These are phyloP conservation scores for Vanessa atalanta DNA, from an alignment of 1,140 invertebrate species.

Conservation along the genomic window DNA sequence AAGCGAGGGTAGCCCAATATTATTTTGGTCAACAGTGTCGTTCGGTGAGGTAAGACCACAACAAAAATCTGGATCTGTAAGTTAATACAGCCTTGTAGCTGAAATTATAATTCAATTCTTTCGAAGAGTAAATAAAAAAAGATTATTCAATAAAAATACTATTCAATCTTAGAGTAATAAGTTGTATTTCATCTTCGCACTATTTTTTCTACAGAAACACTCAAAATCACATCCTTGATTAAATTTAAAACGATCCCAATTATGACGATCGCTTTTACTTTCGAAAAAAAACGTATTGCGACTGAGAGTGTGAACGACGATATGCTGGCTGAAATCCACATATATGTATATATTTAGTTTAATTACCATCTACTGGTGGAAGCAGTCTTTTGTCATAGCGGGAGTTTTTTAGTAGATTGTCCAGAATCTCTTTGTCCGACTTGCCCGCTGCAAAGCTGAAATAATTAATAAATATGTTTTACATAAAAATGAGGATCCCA, in stretches of 20 bases:
- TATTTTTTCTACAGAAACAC: too few species aligned
- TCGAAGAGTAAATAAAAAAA: not conserved
- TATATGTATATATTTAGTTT: slow-evolving; percentile 11
- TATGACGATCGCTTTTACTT: too few species aligned
- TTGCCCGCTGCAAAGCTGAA: slow-evolving; percentile 91
- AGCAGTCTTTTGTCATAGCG: slow-evolving; percentile 93
- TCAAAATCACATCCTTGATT: too few species aligned
- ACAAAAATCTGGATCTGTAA: slow-evolving; percentile 94
- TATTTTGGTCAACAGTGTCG: slow-evolving; percentile 80
- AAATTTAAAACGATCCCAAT: too few species aligned
- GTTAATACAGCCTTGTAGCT: slow-evolving; percentile 56
- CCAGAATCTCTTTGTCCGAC: slow-evolving; percentile 94
- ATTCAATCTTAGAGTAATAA: too few species aligned
- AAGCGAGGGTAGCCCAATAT: slow-evolving; percentile 81
- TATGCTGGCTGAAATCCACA: not conserved
- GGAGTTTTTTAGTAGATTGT: slow-evolving; percentile 89
- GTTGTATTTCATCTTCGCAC: too few species aligned
- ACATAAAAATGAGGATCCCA: too few species aligned
- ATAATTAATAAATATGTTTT: not conserved
- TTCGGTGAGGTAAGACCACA: slow-evolving; percentile 89
- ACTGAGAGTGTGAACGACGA: not conserved
- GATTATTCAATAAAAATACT: not conserved
- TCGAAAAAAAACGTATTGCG: not conserved
- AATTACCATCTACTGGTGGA: slow-evolving; percentile 91
- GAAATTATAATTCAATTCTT: not conserved